Conservation (phyloP, 2,113 vertebrate genomes). For the Macquaria australasica region DNA sequence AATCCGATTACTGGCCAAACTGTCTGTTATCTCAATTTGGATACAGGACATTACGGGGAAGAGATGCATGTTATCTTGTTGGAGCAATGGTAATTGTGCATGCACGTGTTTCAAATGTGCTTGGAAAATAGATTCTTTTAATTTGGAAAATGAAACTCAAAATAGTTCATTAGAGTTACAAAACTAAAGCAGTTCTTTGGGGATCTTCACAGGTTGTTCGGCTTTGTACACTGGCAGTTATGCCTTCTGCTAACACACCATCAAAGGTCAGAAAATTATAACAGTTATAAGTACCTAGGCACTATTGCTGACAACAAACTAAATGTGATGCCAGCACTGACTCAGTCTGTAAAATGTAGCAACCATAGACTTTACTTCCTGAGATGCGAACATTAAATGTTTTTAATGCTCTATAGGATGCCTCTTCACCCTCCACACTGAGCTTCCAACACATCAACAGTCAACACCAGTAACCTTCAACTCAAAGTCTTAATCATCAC, state of each 20-base stretch:
- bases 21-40: slow-evolving; percentile 55
- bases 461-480: neutral
- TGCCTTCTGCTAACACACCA: neutral
- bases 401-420: neutral
- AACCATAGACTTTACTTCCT: neutral
- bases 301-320: neutral
- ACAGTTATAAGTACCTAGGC: neutral
- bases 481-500: too few species aligned
- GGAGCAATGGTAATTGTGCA: slow-evolving; percentile 42
- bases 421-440: neutral
- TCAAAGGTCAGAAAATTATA: neutral
- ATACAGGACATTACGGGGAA: slow-evolving; percentile 59
- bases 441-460: too few species aligned
- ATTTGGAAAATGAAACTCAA: neutral
- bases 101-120: slow-evolving; percentile 5
- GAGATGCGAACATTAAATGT: neutral
- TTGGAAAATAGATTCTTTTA: neutral
- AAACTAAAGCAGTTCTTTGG: neutral
- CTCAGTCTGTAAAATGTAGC: neutral
- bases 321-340: neutral
- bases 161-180: neutral
- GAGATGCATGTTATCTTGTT: slow-evolving; percentile 55
- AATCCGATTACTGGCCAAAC: slow-evolving; percentile 66
- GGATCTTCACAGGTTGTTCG: neutral
- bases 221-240: neutral